Conservation (phyloP, 2,797 vertebrate species). For the Fringilla coelebs region DNA sequence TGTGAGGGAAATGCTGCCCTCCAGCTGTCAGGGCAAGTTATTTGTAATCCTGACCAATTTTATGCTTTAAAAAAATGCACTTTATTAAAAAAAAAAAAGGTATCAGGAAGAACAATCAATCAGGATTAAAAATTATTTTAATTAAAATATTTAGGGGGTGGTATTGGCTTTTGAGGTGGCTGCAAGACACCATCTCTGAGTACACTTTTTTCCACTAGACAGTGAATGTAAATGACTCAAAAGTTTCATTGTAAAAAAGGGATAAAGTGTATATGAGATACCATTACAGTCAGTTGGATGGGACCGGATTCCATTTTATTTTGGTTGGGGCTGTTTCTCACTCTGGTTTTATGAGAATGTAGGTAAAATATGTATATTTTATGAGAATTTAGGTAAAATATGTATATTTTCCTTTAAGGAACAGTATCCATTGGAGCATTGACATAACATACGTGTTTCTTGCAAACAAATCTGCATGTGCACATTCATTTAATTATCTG, state of each 20-base stretch:
- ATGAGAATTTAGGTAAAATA: background rate
- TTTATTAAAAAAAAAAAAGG: background rate
- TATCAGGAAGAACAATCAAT: background rate
- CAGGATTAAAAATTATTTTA: background rate
- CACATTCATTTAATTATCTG: background rate
- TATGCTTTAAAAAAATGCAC: background rate
- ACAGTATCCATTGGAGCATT: background rate
- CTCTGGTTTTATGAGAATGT: background rate
- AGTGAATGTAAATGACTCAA: background rate
- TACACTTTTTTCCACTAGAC: background rate
- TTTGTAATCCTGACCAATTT: background rate
- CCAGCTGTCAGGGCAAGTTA: slow-evolving; percentile 59
- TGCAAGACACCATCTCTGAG: background rate
- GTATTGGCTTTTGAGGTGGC: background rate
- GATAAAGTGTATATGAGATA: background rate
- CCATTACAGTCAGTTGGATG: background rate
- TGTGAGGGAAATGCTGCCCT: slow-evolving; percentile 57
- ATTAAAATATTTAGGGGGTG: background rate
- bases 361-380: background rate
- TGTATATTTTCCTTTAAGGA: background rate
- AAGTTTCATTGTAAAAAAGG: background rate
- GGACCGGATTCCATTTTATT: background rate
- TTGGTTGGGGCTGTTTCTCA: background rate
- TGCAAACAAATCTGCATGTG: background rate
- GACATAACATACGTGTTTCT: background rate